Conservation (phyloP, 1,140 invertebrate genomes). For the Pristionchus pacificus region DNA sequence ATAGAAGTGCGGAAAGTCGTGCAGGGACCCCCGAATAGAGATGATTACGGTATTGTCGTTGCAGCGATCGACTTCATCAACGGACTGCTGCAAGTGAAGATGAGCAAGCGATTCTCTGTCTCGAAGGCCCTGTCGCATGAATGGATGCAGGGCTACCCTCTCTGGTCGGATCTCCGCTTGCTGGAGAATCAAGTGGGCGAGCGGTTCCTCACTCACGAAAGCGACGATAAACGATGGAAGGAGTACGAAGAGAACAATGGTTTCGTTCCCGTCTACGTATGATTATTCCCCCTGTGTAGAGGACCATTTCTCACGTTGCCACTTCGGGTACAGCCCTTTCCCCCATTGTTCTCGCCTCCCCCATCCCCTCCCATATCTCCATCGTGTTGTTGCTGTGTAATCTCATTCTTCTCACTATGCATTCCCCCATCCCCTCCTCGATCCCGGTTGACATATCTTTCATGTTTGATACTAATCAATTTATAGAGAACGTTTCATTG, state of each 20-base stretch:
- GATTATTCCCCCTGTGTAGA: slow-evolving; percentile 2
- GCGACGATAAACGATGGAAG: slow-evolving; percentile 87
- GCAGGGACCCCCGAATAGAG: slow-evolving; percentile 35
- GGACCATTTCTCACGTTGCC: not conserved
- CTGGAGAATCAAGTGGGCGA: slow-evolving; percentile 77
- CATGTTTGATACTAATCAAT: too few species aligned
- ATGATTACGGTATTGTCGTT: slow-evolving; percentile 57
- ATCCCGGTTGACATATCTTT: too few species aligned
- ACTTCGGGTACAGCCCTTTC: not conserved
- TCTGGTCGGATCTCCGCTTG: slow-evolving; percentile 85
- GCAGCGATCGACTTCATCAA: slow-evolving; percentile 94
- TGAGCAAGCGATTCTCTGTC: slow-evolving; percentile 89
- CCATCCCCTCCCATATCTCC: not conserved
- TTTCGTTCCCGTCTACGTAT: slow-evolving; percentile 47
- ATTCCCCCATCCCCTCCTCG: not conserved
- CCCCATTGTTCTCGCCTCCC: not conserved
- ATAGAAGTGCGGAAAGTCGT: not conserved
- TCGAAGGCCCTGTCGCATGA: slow-evolving; percentile 89
- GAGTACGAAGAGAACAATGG: slow-evolving; percentile 60
- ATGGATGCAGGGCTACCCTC: slow-evolving; percentile 93
- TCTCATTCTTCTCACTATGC: not conserved
- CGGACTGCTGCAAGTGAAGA: slow-evolving; percentile 95
- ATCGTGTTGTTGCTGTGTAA: not conserved
- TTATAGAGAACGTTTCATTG: too few species aligned
- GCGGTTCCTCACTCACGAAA: slow-evolving; percentile 89